phyloP scores from a whole-genome alignment of 2,113 vertebrate species.

The Nothoprocta pentlandii region DNA sequence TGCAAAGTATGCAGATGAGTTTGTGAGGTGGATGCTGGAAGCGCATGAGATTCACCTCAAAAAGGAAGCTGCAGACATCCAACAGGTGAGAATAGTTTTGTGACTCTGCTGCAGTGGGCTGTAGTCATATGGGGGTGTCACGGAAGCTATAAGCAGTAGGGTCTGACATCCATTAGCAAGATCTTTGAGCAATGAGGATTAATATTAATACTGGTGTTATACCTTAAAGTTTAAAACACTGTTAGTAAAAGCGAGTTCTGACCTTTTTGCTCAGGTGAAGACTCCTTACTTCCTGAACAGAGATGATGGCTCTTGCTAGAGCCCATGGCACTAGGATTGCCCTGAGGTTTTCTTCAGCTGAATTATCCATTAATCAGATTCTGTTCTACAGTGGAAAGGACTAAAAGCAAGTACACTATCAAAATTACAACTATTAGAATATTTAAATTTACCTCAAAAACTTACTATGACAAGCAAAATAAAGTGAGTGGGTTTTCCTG shows the following conservation, averaged over 20 bases:
- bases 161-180: not conserved
- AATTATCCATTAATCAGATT: not conserved
- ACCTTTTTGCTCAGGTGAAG: not conserved
- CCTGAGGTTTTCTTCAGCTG: not conserved
- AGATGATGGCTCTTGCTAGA: rapidly evolving
- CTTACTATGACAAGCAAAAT: not conserved
- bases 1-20: not conserved
- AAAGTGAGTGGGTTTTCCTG: not conserved
- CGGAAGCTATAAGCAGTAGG: not conserved
- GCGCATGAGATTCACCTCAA: not conserved
- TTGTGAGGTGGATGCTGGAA: not conserved
- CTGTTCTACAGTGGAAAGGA: not conserved
- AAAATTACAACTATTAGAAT: not conserved
- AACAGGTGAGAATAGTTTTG: not conserved
- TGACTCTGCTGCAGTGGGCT: not conserved
- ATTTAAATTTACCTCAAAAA: not conserved
- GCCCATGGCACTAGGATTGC: not conserved
- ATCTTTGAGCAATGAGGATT: not conserved
- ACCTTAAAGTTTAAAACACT: not conserved
- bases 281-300: not conserved
- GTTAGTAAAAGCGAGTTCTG: not conserved
- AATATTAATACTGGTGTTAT: not conserved
- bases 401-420: not conserved
- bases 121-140: rapidly evolving
- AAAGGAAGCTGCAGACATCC: not conserved